Evolutionary conservation across 2,113 vertebrate genomes (phyloP), one percentile per base, ranked within the genome.

Genomic region (Bagarius yarrelli): DNA sequence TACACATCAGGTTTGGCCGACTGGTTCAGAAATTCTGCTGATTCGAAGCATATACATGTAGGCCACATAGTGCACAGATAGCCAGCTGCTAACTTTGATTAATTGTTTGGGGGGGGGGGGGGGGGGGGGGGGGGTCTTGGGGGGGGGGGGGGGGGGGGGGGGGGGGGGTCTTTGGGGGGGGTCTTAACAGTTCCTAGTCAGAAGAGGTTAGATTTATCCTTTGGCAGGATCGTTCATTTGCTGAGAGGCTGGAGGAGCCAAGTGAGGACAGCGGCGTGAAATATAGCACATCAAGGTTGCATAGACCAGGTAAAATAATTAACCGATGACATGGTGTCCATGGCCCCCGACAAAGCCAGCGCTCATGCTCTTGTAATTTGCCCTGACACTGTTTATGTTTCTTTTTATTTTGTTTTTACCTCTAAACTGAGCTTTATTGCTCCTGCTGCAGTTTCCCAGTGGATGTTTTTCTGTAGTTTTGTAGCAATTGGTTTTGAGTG

Each of bases 61-160:
- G 70, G 56, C 47, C 81, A 66, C 78, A 66, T 78, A 78, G 75
- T 69, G 83, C 75, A 85, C 21, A 76, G 64, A 57, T 60, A 81
- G 67, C 50, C 83, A 69, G 34, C 59, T 66, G 56, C 80, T 32
- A 79, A 75, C 80, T 84, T 84, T 87, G 87, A 88, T 87, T 85
- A 88, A 87, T 61, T 76, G 77, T 23, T 64, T n/a, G 44, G 36
- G 36, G 36, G 36, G 8, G 8, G 36, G 36, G 36, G 36, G 36
- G 44, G 36, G 36, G 36, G 36, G 8, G 8, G 36, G 36, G 36
- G 36, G 36, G 36, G 36, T 40, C 36, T n/a, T n/a, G 36, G 36
- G 36, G 8, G 8, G 36, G 36, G 36, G 36, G 36, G 36, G 36
- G n/a, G n/a, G n/a, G n/a, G n/a, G n/a, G n/a, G n/a, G n/a, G n/a